These are phyloP conservation scores for Pangasius mekongensis DNA, from an alignment of 2,797 vertebrate genomes.

Conservation along the genomic window DNA sequence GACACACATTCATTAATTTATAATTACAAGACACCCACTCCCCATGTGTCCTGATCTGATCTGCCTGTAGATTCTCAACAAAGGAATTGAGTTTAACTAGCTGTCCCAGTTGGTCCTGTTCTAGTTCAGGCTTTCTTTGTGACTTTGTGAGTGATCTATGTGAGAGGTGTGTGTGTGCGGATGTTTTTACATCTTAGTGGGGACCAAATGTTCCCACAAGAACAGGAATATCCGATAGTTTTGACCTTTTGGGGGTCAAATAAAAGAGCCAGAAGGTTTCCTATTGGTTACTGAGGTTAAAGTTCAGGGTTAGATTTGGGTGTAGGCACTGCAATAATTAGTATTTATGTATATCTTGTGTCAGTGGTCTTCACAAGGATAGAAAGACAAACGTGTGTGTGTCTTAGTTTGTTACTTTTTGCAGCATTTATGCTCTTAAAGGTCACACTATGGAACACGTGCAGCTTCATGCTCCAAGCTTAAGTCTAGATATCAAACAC, in stretches of 20 bases:
- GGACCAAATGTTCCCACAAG: background rate
- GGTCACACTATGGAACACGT: background rate
- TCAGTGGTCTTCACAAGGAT: background rate
- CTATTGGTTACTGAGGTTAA: background rate
- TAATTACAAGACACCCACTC: constrained; percentile 75
- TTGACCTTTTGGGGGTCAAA: background rate
- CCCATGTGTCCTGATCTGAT: constrained; percentile 65
- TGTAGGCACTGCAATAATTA: background rate
- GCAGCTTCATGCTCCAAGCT: background rate
- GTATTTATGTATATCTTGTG: background rate
- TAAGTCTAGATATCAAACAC: constrained; percentile 6
- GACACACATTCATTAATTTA: constrained; percentile 84
- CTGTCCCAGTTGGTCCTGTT: constrained; percentile 25
- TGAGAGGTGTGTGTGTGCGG: background rate
- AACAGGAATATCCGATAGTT: background rate
- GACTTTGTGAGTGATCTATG: constrained; percentile 16
- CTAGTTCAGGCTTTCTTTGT: constrained; percentile 16
- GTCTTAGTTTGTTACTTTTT: background rate
- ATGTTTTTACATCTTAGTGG: too few relatives aligned
- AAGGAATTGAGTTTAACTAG: constrained; percentile 9
- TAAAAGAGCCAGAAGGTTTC: background rate
- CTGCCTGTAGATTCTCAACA: constrained; percentile 29
- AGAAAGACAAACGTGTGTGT: background rate
- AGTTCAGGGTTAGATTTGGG: background rate
- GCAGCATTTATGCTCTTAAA: constrained; percentile 15